Evolutionary conservation across 2,113 vertebrate species (phyloP), one percentile per base, ranked within the genome.

Genomic region (Theristicus caerulescens): DNA sequence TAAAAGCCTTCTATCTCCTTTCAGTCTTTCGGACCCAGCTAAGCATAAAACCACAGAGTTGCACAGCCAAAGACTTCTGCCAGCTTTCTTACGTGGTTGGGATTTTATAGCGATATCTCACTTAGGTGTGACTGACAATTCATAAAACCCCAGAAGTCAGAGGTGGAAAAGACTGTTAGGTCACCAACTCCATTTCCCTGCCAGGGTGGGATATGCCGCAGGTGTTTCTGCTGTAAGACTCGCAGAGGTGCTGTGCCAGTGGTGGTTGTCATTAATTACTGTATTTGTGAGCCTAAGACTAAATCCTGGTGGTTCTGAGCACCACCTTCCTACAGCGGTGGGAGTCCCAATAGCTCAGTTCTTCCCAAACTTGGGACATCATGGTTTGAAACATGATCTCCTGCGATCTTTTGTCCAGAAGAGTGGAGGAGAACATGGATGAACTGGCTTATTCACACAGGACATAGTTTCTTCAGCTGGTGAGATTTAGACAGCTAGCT

Each of bases 121-220:
- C 70, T 32, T 6, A 80, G 83, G 93, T 94, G 93, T 87, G 93
- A 86, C 36, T 94, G 86, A 47, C 73, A 85, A 47, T 64, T 10
- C 86, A 62, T 94, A 82, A 94, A 94, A 46, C 12, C 77, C 66
- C 40, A 49, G 31, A 11, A 94, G 61, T 55, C 10, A 62, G 82
- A 77, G 89, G 32, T 94, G 95, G 84, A 26, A 91, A 82, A 82
- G 91, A 9, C 80, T 72, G 3, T 85, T 18, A 65, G 93, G 84
- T 82, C 96, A 97, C 84, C 62, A 57, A 36, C 26, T 82, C 88
- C 62, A 14, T 58, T 89, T 80, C 70, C 80, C 86, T 91, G 81
- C 94, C 80, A 79, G 88, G 88, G 51, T 88, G 95, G 94, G 94
- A 78, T 34, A 31, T 40, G 31, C 3, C 1, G 0, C 91, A 85